Conservation (phyloP, 2,797 vertebrate species). For the Falco concolor region DNA sequence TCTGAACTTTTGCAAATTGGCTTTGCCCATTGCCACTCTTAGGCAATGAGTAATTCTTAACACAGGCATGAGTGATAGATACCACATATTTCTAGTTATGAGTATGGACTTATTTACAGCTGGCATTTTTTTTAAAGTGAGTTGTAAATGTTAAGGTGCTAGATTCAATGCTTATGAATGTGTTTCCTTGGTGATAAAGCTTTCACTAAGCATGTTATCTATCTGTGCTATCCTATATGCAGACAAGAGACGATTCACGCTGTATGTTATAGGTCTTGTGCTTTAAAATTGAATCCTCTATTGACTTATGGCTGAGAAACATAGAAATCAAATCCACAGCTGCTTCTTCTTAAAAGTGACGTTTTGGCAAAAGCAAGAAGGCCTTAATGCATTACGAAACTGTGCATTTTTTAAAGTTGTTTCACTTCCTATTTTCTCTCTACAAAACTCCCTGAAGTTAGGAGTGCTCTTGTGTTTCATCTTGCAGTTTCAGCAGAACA, state of each 20-base stretch:
- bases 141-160: constrained; percentile 53
- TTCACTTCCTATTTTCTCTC: constrained; percentile 42
- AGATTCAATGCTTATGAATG: constrained; percentile 66
- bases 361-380: constrained; percentile 31
- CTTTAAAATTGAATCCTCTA: constrained; percentile 36
- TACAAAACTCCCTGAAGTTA: constrained; percentile 6
- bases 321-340: constrained; percentile 50
- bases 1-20: constrained; percentile 40
- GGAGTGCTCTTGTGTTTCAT: background rate
- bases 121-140: constrained; percentile 55
- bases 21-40: background rate
- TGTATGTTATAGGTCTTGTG: background rate
- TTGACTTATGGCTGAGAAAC: constrained; percentile 19
- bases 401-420: constrained; percentile 36
- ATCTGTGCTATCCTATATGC: constrained; percentile 48
- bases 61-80: background rate
- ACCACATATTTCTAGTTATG: constrained; percentile 22
- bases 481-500: constrained; percentile 16
- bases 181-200: constrained; percentile 79
- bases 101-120: constrained; percentile 69
- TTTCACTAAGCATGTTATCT: constrained; percentile 74
- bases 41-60: constrained; percentile 1
- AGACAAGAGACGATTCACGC: constrained; percentile 27
- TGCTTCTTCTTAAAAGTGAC: constrained; percentile 53
- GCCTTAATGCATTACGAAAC: constrained; percentile 1